These are phyloP conservation scores for Solea senegalensis DNA, from an alignment of 2,113 vertebrate species.

Conservation along the genomic window DNA sequence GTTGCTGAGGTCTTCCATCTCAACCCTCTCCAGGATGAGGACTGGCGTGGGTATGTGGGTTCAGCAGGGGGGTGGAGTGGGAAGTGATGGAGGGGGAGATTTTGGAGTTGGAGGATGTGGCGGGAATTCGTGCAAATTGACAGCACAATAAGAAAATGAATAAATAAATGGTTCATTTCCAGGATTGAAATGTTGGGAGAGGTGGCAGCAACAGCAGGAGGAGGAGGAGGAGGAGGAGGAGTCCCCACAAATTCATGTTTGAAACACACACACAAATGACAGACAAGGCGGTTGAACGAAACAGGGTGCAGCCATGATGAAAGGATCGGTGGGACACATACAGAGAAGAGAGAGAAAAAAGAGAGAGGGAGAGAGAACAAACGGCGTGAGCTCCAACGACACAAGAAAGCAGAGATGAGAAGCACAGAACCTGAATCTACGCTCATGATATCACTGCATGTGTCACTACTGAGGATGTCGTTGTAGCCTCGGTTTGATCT, in stretches of 20 bases:
- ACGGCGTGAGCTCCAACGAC: constrained; percentile 40
- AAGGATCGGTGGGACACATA: constrained; percentile 53
- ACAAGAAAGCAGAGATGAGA: constrained; percentile 29
- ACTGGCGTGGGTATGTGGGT: constrained; percentile 74
- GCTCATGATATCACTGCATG: constrained; percentile 8
- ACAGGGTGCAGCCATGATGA: constrained; percentile 45
- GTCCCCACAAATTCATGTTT: background rate
- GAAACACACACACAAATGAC: background rate
- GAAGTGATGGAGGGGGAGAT: constrained; percentile 1
- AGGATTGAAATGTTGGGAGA: constrained; percentile 38
- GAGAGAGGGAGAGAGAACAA: constrained; percentile 51
- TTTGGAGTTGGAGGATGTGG: constrained; percentile 7
- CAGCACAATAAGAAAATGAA: no score
- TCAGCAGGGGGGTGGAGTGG: background rate
- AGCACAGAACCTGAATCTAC: constrained; percentile 22
- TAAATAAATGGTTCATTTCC: background rate
- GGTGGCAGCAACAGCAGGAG: constrained; percentile 8
- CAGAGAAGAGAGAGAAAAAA: constrained; percentile 41
- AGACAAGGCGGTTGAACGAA: constrained; percentile 35
- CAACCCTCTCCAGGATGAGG: constrained; percentile 92
- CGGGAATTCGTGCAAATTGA: constrained; percentile 13
- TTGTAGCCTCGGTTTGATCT: no score
- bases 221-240: background rate
- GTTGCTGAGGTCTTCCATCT: constrained; percentile 93
- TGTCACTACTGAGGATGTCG: no score